Conservation (phyloP, 2,113 vertebrate species). For the Catagonus wagneri region DNA sequence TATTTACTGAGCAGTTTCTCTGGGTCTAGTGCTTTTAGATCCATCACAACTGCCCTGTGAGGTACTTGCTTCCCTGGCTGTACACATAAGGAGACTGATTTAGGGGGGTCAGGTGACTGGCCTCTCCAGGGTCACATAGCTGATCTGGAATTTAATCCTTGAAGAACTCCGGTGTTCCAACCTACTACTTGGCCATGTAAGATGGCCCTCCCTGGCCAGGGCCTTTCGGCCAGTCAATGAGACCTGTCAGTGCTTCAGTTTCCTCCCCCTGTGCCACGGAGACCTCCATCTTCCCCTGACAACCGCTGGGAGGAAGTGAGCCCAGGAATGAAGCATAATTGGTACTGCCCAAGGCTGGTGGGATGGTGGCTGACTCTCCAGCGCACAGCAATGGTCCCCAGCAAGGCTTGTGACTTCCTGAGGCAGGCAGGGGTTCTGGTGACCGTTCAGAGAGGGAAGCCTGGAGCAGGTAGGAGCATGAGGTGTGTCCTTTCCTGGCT, state of each 20-base stretch:
- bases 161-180: not conserved
- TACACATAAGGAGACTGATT: not conserved
- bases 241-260: not conserved
- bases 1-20: not conserved
- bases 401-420: not conserved
- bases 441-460: not conserved
- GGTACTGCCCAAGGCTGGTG: rapidly evolving
- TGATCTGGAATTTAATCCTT: not conserved
- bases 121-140: not conserved
- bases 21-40: not conserved
- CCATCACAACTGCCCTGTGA: not conserved
- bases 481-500: conserved; percentile 9
- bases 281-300: not conserved
- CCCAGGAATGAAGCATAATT: not conserved
- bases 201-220: not conserved
- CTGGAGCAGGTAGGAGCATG: not conserved
- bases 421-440: not conserved
- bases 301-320: not conserved
- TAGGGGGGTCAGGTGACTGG: not conserved
- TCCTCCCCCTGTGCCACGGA: not conserved
- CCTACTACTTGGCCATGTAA: no score
- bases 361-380: not conserved
- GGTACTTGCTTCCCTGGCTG: not conserved
- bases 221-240: not conserved
- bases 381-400: not conserved